Base-by-base conservation (phyloP, 2,888 invertebrate genomes). In the Sceliomorpha sp. region DNA sequence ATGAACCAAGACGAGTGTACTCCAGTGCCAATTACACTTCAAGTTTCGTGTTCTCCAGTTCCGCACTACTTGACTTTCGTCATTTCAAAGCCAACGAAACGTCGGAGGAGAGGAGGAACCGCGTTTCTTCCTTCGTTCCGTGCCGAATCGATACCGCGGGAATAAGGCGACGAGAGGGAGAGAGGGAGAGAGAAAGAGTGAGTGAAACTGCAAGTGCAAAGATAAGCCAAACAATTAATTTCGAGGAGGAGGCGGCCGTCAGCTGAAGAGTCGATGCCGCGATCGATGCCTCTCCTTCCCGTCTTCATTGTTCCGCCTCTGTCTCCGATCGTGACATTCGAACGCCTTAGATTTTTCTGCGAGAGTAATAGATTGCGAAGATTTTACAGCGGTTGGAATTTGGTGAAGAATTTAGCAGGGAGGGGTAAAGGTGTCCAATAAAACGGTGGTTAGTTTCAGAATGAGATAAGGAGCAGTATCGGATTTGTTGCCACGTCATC, bases 11-110 rank as follows among this genome's bases (percentile, higher is more conserved):
- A 86, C 81, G 82, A 87, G 87, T 84, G 78, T 79, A 81, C 88
- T 88, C 79, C 83, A 87, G 85, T 86, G 88, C 87, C 87, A 87
- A 88, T 88, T 87, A 87, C 85, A 85, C 86, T 86, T 81, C 80
- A 81, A 82, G 69, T 79, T 63, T 64, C 81, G 77, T 81, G 81
- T 82, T 84, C 82, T 80, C 76, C 80, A 81, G 78, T 81, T 73
- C 62, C 82, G 77, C 78, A 79, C 80, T 79, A 82, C 84, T 85
- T 83, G 85, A 85, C 85, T 84, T 80, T 80, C 81, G 82, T 82
- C 83, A 83, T 84, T 84, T 81, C 81, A 81, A 82, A 85, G 83
- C 81, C 79, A 78, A 79, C 79, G 80, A 74, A 81, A 82, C 75
- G 77, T 78, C 75, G 74, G 63, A 31, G 44, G 51, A 12, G 50